phyloP scores from a whole-genome alignment of 2,888 invertebrate genomes.

The Eumerus sabulonum region DNA sequence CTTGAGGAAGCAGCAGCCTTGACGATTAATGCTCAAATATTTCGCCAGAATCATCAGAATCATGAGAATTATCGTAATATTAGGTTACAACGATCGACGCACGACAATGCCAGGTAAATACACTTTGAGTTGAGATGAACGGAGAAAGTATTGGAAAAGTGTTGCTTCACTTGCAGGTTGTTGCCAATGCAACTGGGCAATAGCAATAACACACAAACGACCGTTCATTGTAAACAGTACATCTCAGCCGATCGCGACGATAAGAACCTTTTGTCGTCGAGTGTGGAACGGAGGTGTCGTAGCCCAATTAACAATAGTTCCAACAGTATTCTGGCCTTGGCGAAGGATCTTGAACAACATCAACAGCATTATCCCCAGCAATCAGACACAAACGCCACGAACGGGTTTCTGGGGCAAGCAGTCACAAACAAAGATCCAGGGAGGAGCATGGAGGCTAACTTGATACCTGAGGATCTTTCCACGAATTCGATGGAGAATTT shows the following conservation, averaged over 20 bases:
- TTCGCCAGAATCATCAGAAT: constrained; percentile 66
- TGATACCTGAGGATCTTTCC: constrained; percentile 56
- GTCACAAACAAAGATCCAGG: constrained; percentile 41
- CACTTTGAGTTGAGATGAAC: background rate
- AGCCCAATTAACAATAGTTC: constrained; percentile 53
- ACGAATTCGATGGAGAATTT: constrained; percentile 49
- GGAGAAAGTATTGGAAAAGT: background rate
- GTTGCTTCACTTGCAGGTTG: constrained; percentile 11
- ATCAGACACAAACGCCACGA: constrained; percentile 32
- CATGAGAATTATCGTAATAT: constrained; percentile 66
- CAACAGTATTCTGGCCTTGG: constrained; percentile 50
- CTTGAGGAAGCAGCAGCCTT: constrained; percentile 69
- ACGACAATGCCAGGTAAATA: constrained; percentile 61
- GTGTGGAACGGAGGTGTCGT: constrained; percentile 58
- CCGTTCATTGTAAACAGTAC: constrained; percentile 48
- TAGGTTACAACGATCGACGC: constrained; percentile 59
- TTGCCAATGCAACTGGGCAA: constrained; percentile 52
- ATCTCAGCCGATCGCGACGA: constrained; percentile 49
- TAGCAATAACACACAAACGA: constrained; percentile 17
- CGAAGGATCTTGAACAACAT: constrained; percentile 55
- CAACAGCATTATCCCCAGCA: constrained; percentile 50
- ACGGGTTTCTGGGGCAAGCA: constrained; percentile 40
- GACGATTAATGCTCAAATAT: constrained; percentile 60
- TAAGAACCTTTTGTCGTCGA: constrained; percentile 49
- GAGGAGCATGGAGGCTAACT: constrained; percentile 32